A percentile compares a stretch with the other conserved stretches of the same genome.
Conservation (phyloP, 2,113 vertebrate species). For the Hippoglossus stenolepis region DNA sequence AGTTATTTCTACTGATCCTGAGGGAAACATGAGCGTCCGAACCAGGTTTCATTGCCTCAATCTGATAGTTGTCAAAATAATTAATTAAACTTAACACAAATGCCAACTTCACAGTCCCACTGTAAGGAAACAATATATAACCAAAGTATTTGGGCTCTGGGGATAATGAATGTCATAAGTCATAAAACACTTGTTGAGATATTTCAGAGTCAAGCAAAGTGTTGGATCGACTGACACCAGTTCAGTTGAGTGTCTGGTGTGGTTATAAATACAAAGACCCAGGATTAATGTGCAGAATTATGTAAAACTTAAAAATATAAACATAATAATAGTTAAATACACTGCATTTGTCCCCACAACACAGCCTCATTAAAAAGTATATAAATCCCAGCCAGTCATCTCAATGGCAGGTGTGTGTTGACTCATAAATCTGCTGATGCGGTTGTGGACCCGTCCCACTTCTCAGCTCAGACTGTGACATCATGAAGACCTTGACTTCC, state of each 20-base stretch:
- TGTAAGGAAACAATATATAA: too few relatives aligned
- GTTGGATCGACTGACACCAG: too few relatives aligned
- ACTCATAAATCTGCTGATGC: conserved; percentile 52
- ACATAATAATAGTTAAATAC: not conserved
- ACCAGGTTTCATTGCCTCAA: too few relatives aligned
- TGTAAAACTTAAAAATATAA: not conserved
- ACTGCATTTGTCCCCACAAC: not conserved
- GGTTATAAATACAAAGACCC: not conserved
- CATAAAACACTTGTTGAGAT: too few relatives aligned
- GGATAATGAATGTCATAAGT: too few relatives aligned
- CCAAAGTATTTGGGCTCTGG: too few relatives aligned
- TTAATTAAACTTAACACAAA: too few relatives aligned
- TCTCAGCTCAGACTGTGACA: conserved; percentile 58
- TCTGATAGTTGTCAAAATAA: too few relatives aligned
- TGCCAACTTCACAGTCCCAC: too few relatives aligned
- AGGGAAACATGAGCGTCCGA: too few relatives aligned
- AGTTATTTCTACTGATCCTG: not conserved
- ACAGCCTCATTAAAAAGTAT: not conserved
- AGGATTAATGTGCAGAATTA: not conserved
- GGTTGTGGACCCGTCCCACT: conserved; percentile 48
- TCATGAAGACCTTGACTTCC: conserved; percentile 58
- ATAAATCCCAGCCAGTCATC: not conserved
- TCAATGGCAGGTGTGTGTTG: conserved; percentile 1
- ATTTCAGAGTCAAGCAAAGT: too few relatives aligned
- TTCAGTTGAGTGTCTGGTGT: not conserved